A percentile compares a stretch with the other conserved stretches of the same genome.
Evolutionary conservation across 2,113 vertebrate species (phyloP).

Genomic region (Rhinoptilus africanus): DNA sequence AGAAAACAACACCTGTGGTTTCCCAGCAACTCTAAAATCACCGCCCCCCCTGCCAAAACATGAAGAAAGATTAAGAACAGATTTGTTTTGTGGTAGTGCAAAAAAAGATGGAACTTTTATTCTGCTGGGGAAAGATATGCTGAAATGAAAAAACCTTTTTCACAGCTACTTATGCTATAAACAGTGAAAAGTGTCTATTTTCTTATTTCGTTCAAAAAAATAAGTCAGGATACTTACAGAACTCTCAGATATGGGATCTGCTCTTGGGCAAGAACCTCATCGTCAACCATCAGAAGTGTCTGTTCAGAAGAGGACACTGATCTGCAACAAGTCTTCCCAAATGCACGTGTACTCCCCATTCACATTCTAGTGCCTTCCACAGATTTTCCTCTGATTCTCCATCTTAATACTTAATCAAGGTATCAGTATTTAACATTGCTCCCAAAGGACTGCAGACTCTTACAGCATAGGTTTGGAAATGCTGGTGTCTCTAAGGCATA

Average conservation of each 20-base stretch:
- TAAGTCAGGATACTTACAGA: neutral
- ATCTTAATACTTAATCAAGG: neutral
- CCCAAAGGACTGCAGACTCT: neutral
- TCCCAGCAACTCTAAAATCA: neutral
- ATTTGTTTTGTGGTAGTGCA: neutral
- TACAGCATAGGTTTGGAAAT: neutral
- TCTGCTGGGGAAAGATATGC: neutral
- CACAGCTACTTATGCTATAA: neutral
- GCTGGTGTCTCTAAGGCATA: neutral
- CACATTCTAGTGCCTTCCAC: neutral
- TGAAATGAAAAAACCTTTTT: neutral
- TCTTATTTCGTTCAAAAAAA: neutral
- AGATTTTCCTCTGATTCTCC: neutral
- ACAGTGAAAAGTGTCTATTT: neutral
- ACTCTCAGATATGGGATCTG: neutral
- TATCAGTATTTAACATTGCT: neutral
- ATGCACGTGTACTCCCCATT: neutral
- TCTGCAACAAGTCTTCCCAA: neutral
- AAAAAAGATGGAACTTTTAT: neutral
- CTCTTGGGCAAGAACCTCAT: neutral
- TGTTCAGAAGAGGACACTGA: neutral
- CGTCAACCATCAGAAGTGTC: neutral
- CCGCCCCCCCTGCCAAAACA: neutral
- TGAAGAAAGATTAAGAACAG: neutral
- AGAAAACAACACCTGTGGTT: neutral